Percentiles rank a stretch among this genome's conserved stretches.
Evolutionary conservation across 2,113 vertebrate species (phyloP).

Genomic region (Catharus minimus): DNA sequence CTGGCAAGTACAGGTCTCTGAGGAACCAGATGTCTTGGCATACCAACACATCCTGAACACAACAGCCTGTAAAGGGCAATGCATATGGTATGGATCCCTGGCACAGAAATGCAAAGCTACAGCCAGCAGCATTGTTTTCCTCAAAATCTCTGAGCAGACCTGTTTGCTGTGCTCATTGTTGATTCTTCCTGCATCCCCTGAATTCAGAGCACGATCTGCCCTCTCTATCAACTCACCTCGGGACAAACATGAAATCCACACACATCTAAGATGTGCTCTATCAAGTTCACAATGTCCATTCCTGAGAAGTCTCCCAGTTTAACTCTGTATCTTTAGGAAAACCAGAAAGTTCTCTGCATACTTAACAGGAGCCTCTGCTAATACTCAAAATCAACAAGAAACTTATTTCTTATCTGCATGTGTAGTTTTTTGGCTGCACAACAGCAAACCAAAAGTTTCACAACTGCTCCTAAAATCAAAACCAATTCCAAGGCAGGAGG

Average conservation of each 20-base stretch:
- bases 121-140: not conserved
- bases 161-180: not conserved
- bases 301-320: not conserved
- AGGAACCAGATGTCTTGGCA: not conserved
- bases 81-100: not conserved
- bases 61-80: not conserved
- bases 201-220: not conserved
- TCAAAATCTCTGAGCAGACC: not conserved
- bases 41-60: not conserved
- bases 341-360: not conserved
- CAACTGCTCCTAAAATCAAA: not conserved
- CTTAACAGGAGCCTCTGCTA: not conserved
- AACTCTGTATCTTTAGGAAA: not conserved
- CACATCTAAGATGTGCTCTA: not conserved
- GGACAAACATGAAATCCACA: not conserved
- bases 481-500: not conserved
- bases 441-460: not conserved
- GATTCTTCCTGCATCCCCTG: not conserved
- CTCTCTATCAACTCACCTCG: not conserved
- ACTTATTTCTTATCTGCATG: not conserved
- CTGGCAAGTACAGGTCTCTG: not conserved
- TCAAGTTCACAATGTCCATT: not conserved
- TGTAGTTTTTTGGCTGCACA: not conserved
- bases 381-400: not conserved
- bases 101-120: not conserved